Base-by-base conservation (phyloP, 2,888 invertebrate genomes). In the Perithous albicinctus region DNA sequence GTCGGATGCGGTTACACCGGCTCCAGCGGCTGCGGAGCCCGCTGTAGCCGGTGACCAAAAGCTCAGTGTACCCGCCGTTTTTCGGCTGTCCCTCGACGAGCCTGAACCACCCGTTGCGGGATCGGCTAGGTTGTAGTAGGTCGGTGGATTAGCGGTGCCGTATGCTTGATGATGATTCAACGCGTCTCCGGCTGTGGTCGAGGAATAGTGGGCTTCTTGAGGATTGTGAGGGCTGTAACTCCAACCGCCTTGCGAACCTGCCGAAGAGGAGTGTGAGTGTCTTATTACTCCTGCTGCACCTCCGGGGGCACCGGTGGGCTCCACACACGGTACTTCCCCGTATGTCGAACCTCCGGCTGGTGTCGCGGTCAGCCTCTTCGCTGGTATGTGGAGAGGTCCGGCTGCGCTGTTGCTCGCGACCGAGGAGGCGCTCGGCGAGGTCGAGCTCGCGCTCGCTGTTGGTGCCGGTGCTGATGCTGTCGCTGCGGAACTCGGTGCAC, bases 351-450 rank as follows among this genome's bases (percentile, higher is more conserved):
- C 95, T 93, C 93, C 93, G 93, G 93, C 92, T 93, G 93, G 93
- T 90, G 94, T 94, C 78, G 94, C 94, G 29, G 94, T 93, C 78
- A 94, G 93, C 91, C 97, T 95, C 93, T 98, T 97, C 90, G 97
- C 97, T 86, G 97, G 98, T 93, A 98, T 97, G 94, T 98, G 97
- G 85, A 98, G 94, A 80, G 96, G 96, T 84, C 97, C 97, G 82
- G 96, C 95, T 80, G 96, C 95, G 93, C 96, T 95, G 88, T 92
- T 93, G 91, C 95, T 95, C 91, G 95, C 94, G 69, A 95, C 95
- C 81, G 93, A 92, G 12, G 93, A 93, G 82, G 93, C 92, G 88
- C 93, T 91, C 76, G 95, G 95, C 82, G 96, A 95, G 72, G 96
- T 95, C 82, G 96, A 95, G 80, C 96, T 95, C 75, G 96, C 95